Evolutionary conservation across 2,797 vertebrate species (phyloP).

Genomic region (Alca torda): DNA sequence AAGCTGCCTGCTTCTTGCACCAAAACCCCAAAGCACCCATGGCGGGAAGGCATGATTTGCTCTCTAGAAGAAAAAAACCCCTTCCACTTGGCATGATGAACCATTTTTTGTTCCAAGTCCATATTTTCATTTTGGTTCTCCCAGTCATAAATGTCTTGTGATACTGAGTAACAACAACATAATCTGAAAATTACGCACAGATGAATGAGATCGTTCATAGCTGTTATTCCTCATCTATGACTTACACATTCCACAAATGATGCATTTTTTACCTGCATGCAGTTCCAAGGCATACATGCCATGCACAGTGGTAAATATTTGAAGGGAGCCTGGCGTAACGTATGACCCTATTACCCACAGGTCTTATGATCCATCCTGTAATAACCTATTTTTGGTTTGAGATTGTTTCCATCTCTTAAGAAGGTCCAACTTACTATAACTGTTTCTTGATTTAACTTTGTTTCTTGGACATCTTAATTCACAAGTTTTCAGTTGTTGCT

Average conservation of each 20-base stretch:
- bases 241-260: constrained; percentile 29
- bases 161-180: constrained; percentile 61
- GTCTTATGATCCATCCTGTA: not conserved
- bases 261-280: constrained; percentile 25
- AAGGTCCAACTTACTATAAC: not conserved
- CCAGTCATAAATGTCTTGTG: constrained; percentile 50
- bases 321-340: not conserved
- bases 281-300: not conserved
- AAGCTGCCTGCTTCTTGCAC: not conserved
- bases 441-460: constrained; percentile 2
- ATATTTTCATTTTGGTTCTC: constrained; percentile 32
- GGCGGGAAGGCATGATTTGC: not conserved
- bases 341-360: not conserved
- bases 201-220: constrained; percentile 20
- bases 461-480: not conserved
- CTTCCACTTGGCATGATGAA: constrained; percentile 3
- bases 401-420: not conserved
- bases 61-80: not conserved
- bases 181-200: constrained; percentile 45
- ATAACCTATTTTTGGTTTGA: not conserved
- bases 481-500: not conserved
- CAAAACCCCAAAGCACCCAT: not conserved
- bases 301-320: not conserved
- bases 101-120: not conserved
- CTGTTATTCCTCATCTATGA: constrained; percentile 18